These are phyloP conservation scores for Athene noctua DNA, from an alignment of 2,113 vertebrate genomes.

Conservation along the genomic window DNA sequence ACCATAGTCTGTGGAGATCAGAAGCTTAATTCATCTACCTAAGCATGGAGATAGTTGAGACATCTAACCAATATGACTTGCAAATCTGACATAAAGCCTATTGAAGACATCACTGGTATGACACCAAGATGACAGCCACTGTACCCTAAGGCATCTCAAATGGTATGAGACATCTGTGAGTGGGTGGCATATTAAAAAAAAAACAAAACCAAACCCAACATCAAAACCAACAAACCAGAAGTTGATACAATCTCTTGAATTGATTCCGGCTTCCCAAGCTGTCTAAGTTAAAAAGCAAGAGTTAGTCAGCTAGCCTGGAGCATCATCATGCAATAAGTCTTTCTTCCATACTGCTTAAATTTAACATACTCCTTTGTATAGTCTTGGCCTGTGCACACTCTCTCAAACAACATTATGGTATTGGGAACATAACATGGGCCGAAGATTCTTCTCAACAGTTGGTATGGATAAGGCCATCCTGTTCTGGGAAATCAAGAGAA, in stretches of 20 bases:
- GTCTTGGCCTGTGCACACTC: background rate
- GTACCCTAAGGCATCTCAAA: background rate
- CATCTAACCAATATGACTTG: background rate
- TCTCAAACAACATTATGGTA: background rate
- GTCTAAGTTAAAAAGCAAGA: background rate
- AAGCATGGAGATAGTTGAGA: background rate
- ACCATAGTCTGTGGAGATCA: background rate
- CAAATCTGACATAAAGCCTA: background rate
- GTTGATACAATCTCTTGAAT: background rate
- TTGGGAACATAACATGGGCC: background rate
- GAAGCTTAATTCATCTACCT: background rate
- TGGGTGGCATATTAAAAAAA: background rate
- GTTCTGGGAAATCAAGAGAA: background rate
- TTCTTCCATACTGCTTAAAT: background rate
- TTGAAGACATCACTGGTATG: background rate
- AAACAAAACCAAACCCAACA: background rate
- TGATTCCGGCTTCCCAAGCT: background rate
- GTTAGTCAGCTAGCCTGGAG: background rate
- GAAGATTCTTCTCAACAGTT: background rate
- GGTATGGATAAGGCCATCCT: background rate
- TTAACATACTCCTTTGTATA: fast-evolving
- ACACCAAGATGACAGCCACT: background rate
- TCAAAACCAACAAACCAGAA: background rate
- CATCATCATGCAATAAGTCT: background rate
- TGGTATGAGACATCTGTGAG: background rate